A percentile compares a stretch with the other conserved stretches of the same genome.
These are phyloP conservation scores for Phoeniculus purpureus DNA, from an alignment of 2,797 vertebrate species.

Conservation along the genomic window DNA sequence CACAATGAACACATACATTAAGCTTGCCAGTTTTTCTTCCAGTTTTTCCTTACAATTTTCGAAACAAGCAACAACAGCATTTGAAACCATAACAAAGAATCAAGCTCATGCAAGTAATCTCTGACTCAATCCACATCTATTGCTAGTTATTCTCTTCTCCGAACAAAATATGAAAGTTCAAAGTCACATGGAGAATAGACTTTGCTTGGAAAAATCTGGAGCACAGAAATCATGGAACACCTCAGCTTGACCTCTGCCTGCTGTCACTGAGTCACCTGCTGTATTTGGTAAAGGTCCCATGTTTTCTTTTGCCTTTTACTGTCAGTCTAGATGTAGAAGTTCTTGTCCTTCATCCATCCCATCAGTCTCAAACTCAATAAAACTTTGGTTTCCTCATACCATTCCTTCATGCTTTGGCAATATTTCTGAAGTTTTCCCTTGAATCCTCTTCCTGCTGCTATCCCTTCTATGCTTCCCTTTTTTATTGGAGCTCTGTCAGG, in stretches of 20 bases:
- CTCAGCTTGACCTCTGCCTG: neutral
- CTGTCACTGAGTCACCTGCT: neutral
- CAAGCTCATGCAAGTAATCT: neutral
- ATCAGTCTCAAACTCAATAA: neutral
- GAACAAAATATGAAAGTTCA: neutral
- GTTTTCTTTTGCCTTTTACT: neutral
- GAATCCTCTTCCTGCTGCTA: neutral
- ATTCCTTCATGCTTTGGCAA: neutral
- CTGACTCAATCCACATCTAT: neutral
- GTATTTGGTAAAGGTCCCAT: fast-evolving
- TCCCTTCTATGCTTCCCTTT: neutral
- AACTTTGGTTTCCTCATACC: neutral
- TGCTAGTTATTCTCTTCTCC: neutral
- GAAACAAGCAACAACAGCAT: too few relatives aligned
- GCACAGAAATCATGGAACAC: neutral
- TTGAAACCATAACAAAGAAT: neutral
- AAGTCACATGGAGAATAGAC: fast-evolving
- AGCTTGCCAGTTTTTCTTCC: too few relatives aligned
- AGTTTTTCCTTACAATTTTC: too few relatives aligned
- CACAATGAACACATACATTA: too few relatives aligned
- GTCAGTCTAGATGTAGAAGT: neutral
- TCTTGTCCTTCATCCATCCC: neutral
- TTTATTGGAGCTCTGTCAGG: neutral
- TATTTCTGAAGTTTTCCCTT: neutral
- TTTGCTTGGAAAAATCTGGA: neutral